Conservation (phyloP, 1,140 invertebrate species). For the Zaprionus vittiger region DNA sequence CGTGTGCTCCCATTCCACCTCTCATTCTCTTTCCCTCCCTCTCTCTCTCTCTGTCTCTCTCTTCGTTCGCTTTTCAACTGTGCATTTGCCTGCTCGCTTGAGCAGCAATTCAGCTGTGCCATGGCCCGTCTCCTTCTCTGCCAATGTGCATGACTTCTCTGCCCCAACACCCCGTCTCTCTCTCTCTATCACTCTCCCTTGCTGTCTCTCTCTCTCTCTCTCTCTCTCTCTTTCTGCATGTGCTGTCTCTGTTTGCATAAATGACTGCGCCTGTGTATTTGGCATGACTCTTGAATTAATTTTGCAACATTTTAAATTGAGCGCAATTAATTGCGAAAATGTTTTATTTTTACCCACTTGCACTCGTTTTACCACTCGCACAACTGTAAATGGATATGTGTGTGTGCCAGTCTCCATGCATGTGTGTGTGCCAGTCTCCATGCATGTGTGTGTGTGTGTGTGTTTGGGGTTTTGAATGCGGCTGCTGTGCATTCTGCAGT, state of each 20-base stretch:
- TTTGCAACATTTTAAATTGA: slow-evolving; percentile 84
- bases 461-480: slow-evolving; percentile 59
- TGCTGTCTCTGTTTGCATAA: slow-evolving; percentile 70
- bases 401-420: background rate
- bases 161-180: slow-evolving; percentile 8
- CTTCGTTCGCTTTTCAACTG: slow-evolving; percentile 54
- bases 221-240: background rate
- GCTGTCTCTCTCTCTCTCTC: background rate
- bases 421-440: background rate
- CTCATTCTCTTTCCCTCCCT: background rate
- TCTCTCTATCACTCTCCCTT: background rate
- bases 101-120: slow-evolving; percentile 76
- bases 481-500: slow-evolving; percentile 65
- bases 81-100: slow-evolving; percentile 78
- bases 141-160: background rate
- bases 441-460: slow-evolving; percentile 15
- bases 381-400: background rate
- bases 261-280: slow-evolving; percentile 82
- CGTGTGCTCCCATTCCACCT: slow-evolving; percentile 11
- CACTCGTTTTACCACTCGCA: slow-evolving; percentile 64
- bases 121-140: slow-evolving; percentile 1
- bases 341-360: slow-evolving; percentile 82
- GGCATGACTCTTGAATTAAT: slow-evolving; percentile 84
- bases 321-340: slow-evolving; percentile 84
- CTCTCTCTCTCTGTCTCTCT: slow-evolving; percentile 7